Evolutionary conservation across 2,797 vertebrate species (phyloP).

Genomic region (Rachycentron canadum): DNA sequence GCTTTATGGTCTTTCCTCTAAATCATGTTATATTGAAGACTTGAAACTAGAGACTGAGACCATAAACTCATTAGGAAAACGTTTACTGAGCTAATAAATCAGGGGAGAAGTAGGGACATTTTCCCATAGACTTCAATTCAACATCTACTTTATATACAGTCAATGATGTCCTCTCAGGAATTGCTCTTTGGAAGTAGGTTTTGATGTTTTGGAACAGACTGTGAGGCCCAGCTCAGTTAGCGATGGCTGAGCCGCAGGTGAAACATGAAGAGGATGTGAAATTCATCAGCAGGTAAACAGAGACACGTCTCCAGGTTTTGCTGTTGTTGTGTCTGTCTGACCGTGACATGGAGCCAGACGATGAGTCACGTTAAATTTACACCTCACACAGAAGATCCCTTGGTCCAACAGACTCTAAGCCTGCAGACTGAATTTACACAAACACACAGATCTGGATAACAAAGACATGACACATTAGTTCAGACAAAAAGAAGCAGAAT

Average conservation of each 20-base stretch:
- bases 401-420: neutral
- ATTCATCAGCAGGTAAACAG: conserved; percentile 21
- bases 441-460: neutral
- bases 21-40: too few species aligned
- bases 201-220: too few species aligned
- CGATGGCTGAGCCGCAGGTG: neutral
- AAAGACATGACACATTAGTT: neutral
- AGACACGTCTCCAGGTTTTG: neutral
- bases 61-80: too few species aligned
- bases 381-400: too few species aligned
- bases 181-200: too few species aligned
- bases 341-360: neutral
- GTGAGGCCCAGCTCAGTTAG: neutral
- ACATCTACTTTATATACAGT: too few species aligned
- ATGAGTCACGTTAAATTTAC: conserved; percentile 21
- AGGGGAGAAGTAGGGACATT: too few species aligned
- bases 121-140: too few species aligned
- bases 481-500: neutral
- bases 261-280: conserved; percentile 1
- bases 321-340: conserved; percentile 2
- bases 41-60: too few species aligned
- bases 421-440: neutral
- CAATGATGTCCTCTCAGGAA: too few species aligned
- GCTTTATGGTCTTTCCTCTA: too few species aligned
- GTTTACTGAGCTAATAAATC: too few species aligned